Percentiles rank a stretch among this genome's conserved stretches.
Conservation (phyloP, 2,113 vertebrate species). For the Cephalopterus ornatus region DNA sequence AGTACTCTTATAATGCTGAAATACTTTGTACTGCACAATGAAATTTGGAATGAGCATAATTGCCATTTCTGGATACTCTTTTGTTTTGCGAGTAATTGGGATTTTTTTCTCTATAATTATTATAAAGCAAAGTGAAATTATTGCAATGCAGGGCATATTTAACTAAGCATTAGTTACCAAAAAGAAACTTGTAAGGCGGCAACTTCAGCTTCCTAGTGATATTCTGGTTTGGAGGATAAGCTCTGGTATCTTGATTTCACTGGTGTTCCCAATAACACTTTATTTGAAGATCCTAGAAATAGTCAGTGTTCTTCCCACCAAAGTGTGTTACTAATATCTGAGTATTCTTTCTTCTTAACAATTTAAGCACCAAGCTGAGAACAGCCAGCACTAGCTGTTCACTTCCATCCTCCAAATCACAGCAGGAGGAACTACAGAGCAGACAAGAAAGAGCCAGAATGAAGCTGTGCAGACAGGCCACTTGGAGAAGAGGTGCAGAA, state of each 20-base stretch:
- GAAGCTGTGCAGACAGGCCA: neutral
- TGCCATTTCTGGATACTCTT: constrained; percentile 16
- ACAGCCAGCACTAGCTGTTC: neutral
- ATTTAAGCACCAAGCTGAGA: neutral
- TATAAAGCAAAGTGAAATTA: neutral
- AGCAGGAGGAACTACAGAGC: neutral
- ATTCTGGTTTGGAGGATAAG: neutral
- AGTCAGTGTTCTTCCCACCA: neutral
- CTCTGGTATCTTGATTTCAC: neutral
- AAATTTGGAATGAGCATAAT: constrained; percentile 33
- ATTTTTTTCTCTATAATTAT: neutral
- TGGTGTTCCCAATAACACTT: neutral
- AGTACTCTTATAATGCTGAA: constrained; percentile 25
- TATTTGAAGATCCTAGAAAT: neutral
- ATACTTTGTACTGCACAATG: constrained; percentile 19
- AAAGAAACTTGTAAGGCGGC: neutral
- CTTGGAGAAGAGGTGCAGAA: neutral
- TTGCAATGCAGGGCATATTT: neutral
- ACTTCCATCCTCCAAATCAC: neutral
- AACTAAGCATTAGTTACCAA: neutral
- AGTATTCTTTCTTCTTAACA: neutral
- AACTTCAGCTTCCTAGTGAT: neutral
- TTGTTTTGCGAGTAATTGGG: constrained; percentile 23
- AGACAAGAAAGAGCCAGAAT: neutral
- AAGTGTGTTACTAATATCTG: neutral